Evolutionary conservation across 2,888 invertebrate genomes (phyloP).

Genomic region (Zygogramma bicolorata): DNA sequence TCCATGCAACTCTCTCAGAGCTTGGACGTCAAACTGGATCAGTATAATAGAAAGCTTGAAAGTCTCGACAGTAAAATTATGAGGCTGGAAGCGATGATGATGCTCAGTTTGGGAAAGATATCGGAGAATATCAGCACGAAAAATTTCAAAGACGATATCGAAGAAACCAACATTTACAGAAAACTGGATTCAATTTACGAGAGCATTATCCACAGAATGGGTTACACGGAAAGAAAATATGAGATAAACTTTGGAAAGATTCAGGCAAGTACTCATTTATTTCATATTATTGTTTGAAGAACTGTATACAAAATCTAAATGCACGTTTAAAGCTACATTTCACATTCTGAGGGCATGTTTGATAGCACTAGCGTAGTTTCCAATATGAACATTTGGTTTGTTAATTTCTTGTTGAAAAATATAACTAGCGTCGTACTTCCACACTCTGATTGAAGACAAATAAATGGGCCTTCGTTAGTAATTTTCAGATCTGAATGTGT

Average conservation of each 20-base stretch:
- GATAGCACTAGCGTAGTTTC: too few relatives aligned
- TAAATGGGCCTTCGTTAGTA: too few relatives aligned
- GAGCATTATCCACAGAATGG: conserved; percentile 63
- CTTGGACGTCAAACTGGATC: conserved; percentile 65
- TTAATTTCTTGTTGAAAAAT: too few relatives aligned
- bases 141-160: conserved; percentile 65
- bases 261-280: conserved; percentile 56
- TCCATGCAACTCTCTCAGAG: conserved; percentile 61
- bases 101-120: conserved; percentile 62
- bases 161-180: conserved; percentile 62
- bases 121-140: conserved; percentile 64
- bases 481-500: too few relatives aligned
- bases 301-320: background rate
- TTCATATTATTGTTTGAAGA: background rate
- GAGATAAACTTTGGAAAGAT: conserved; percentile 62
- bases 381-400: too few relatives aligned
- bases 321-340: too few relatives aligned
- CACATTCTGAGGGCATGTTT: too few relatives aligned
- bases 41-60: conserved; percentile 65
- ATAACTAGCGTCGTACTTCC: too few relatives aligned
- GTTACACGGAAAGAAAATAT: conserved; percentile 63
- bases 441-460: too few relatives aligned
- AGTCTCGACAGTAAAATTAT: conserved; percentile 63
- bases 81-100: conserved; percentile 62
- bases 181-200: conserved; percentile 67